Percentiles rank a stretch among this genome's conserved stretches.
Conservation (phyloP, 2,888 invertebrate species). For the Anthophora plumipes region DNA sequence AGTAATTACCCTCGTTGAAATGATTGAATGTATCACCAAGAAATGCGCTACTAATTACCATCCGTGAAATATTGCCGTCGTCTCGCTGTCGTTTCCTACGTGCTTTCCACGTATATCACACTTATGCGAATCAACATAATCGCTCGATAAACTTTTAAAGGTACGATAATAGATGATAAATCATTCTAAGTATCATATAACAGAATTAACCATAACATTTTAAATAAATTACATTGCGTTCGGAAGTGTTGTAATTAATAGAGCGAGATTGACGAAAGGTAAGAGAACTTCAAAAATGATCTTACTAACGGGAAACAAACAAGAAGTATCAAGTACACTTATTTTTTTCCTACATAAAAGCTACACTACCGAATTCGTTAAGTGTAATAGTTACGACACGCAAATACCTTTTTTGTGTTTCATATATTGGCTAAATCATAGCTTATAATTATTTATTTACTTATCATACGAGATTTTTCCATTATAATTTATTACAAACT, state of each 20-base stretch:
- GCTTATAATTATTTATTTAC: no score
- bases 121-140: conserved; percentile 16
- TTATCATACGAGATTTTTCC: no score
- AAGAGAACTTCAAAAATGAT: no score
- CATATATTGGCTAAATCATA: no score
- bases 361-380: no score
- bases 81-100: conserved; percentile 12
- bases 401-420: no score
- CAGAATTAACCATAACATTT: neutral
- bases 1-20: conserved; percentile 51
- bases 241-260: neutral
- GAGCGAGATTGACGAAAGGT: neutral
- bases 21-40: conserved; percentile 40
- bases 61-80: conserved; percentile 18
- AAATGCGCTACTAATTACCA: conserved; percentile 20
- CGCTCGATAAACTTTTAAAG: neutral
- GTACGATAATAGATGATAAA: neutral
- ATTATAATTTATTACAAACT: no score
- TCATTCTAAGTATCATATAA: neutral
- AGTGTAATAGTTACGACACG: no score
- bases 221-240: neutral
- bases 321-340: no score
- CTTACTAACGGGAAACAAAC: no score
- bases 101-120: neutral
- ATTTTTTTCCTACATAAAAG: no score